Conservation (phyloP, 2,113 vertebrate genomes). For the Prunella fulvescens region DNA sequence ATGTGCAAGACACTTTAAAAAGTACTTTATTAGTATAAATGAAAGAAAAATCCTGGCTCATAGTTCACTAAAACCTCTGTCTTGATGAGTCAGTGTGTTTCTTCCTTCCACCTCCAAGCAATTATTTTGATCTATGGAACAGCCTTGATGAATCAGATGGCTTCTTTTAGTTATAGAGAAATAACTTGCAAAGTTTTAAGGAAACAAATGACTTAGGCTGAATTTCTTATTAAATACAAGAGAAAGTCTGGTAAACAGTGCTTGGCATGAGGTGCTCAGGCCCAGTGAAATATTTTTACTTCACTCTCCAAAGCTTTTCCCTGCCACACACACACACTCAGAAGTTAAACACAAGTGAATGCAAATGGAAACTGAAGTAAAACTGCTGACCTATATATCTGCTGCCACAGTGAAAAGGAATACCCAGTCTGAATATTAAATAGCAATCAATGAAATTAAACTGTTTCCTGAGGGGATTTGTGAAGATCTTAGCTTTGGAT, state of each 20-base stretch:
- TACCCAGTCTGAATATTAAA: neutral
- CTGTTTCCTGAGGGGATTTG: neutral
- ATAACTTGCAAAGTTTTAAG: neutral
- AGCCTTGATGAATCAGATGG: constrained; percentile 23
- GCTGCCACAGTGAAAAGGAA: neutral
- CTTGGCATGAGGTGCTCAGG: neutral
- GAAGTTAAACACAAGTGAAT: neutral
- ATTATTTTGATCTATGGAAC: constrained; percentile 43
- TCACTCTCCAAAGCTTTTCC: neutral
- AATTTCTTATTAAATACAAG: neutral
- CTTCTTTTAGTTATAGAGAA: neutral
- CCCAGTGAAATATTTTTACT: neutral
- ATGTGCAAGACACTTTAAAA: neutral
- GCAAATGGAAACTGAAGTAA: neutral
- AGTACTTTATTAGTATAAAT: constrained; percentile 1
- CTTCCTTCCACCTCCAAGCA: constrained; percentile 40
- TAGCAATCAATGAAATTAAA: neutral
- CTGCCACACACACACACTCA: rapidly evolving
- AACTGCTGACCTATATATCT: neutral
- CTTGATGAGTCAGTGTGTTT: constrained; percentile 47
- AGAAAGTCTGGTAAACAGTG: neutral
- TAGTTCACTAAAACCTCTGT: neutral
- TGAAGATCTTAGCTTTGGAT: neutral
- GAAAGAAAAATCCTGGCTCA: constrained; percentile 34
- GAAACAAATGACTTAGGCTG: neutral